Evolutionary conservation across 2,888 invertebrate species (phyloP), one percentile per base, ranked within the genome.

Genomic region (Ceriagrion tenellum): DNA sequence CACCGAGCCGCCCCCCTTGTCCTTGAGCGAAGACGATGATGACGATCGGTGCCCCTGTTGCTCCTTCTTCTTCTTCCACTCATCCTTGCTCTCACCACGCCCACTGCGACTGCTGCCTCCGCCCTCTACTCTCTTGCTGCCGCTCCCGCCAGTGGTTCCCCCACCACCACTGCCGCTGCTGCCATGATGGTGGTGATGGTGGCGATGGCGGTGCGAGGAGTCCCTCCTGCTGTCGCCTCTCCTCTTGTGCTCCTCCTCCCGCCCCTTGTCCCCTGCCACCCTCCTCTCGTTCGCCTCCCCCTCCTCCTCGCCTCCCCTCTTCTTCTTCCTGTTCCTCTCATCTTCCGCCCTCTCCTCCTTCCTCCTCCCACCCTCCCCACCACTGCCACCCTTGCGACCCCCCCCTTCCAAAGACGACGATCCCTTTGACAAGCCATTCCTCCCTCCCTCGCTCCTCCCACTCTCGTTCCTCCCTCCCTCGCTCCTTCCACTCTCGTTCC

Each of bases 251-350:
- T 47, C 88, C 55, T 88, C 30, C 30, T 56, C n/a, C 35, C 55
- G 55, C 20, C n/a, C 63, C 69, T 74, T 81, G 55, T 30, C 30
- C 91, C 30, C 63, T n/a, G 0, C 40, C 63, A 23, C 12, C 23
- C 23, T 59, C 63, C 18, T n/a, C n/a, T n/a, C n/a, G n/a, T n/a
- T n/a, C n/a, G n/a, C 55, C n/a, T 20, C 63, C 26, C 63, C 91
- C 63, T 40, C 55, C 40, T 63, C 91, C 63, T 95, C 88, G 55
- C 55, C 59, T 26, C 55, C n/a, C 55, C 63, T 74, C n/a, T 69
- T 30, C 35, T 69, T 55, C 59, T 96, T 97, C 95, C 96, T n/a
- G 96, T 96, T 96, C 96, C n/a, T 95, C 96, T 96, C 95, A 96
- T 96, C 96, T 95, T n/a, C 95, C 96, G 96, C 96, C 96, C 8